A percentile compares a stretch with the other conserved stretches of the same genome.
These are phyloP conservation scores for Umimayanthus chanpuru DNA, from an alignment of 92 coral and sea anemone species.

Conservation along the genomic window DNA sequence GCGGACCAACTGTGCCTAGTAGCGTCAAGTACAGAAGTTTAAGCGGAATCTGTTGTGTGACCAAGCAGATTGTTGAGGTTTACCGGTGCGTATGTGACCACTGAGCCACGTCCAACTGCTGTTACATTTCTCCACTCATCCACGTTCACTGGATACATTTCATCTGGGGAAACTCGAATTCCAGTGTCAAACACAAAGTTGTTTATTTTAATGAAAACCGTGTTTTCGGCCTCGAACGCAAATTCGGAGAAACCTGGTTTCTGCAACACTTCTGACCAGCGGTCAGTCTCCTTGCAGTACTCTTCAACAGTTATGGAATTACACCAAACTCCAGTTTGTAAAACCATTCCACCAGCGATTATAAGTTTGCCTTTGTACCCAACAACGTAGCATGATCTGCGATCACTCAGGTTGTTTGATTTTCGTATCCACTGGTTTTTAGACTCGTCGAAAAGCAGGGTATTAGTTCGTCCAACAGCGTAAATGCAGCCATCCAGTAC, in stretches of 20 bases:
- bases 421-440: too few relatives aligned
- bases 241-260: background rate
- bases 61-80: background rate
- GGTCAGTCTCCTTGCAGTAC: slow-evolving; percentile 7
- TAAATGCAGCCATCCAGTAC: too few relatives aligned
- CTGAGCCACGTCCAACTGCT: background rate
- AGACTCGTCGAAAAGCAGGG: too few relatives aligned
- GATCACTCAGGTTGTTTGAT: too few relatives aligned
- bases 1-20: too few relatives aligned
- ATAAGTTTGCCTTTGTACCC: too few relatives aligned
- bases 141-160: background rate
- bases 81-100: background rate
- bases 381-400: too few relatives aligned
- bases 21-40: too few relatives aligned
- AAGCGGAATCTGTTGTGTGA: too few relatives aligned
- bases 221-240: background rate
- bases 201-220: background rate
- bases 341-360: background rate
- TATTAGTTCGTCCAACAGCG: too few relatives aligned
- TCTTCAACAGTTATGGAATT: background rate
- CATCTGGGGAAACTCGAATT: background rate
- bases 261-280: background rate
- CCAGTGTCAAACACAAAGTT: slow-evolving; percentile 3
- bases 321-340: background rate
- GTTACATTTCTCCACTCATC: background rate